Evolutionary conservation across 2,797 vertebrate species (phyloP).

Genomic region (Gymnothorax reevesii): DNA sequence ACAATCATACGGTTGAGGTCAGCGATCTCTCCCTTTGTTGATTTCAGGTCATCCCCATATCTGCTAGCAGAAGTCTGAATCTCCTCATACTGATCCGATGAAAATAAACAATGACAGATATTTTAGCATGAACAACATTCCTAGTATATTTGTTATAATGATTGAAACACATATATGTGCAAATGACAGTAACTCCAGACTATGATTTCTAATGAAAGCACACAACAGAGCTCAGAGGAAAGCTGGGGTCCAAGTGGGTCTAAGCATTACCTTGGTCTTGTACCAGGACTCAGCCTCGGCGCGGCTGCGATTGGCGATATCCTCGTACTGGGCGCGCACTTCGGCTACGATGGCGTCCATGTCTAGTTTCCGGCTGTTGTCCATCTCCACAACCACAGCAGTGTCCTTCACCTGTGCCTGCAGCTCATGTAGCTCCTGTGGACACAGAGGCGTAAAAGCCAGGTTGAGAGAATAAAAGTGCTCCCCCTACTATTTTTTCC

Average conservation of each 20-base stretch:
- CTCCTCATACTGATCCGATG: slow-evolving; percentile 69
- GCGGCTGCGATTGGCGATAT: slow-evolving; percentile 84
- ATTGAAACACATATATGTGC: neutral
- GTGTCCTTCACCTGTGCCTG: slow-evolving; percentile 89
- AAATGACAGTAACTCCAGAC: neutral
- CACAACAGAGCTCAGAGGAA: neutral
- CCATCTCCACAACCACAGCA: slow-evolving; percentile 89
- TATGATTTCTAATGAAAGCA: neutral
- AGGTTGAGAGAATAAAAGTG: no score
- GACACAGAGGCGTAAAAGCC: neutral
- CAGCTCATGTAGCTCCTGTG: slow-evolving; percentile 85
- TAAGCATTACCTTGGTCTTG: slow-evolving; percentile 80
- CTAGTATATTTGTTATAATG: neutral
- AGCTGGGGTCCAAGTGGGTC: neutral
- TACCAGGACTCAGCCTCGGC: slow-evolving; percentile 91
- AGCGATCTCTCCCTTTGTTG: slow-evolving; percentile 81
- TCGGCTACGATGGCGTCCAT: slow-evolving; percentile 87
- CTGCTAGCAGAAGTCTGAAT: slow-evolving; percentile 76
- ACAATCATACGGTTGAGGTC: slow-evolving; percentile 89
- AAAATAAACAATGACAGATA: slow-evolving; percentile 21
- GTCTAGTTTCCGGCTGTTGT: slow-evolving; percentile 88
- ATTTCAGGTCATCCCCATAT: slow-evolving; percentile 77
- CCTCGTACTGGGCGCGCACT: slow-evolving; percentile 90
- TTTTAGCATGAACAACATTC: neutral
- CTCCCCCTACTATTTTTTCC: no score